These are phyloP conservation scores for Pipistrellus pipistrellus DNA, from an alignment of 2,797 vertebrate species.

Conservation along the genomic window DNA sequence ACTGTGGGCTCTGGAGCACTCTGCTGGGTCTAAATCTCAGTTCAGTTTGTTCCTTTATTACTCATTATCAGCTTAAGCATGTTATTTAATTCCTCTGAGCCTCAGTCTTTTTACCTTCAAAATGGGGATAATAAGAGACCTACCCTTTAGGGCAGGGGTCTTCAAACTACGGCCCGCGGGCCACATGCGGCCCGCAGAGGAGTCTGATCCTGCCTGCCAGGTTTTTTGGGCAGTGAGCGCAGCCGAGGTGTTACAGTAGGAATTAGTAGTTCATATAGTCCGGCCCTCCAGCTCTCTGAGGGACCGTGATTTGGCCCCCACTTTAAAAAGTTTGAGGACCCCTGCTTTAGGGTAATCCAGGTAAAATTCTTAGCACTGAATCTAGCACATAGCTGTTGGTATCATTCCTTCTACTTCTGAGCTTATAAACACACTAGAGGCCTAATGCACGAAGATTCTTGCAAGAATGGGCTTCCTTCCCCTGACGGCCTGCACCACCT, in stretches of 20 bases:
- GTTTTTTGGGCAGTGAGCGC: no score
- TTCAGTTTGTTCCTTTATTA: neutral
- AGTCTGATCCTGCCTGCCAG: no score
- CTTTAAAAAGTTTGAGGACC: no score
- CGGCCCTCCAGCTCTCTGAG: no score
- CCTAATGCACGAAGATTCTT: no score
- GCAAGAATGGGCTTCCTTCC: no score
- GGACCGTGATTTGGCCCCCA: no score
- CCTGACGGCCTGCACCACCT: no score
- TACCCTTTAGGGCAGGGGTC: neutral
- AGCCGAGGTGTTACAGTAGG: no score
- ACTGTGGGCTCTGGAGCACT: neutral
- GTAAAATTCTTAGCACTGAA: constrained; percentile 41
- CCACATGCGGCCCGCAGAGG: no score
- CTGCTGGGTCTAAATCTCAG: neutral
- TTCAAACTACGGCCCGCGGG: no score
- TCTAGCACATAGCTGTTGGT: neutral
- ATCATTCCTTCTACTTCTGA: neutral
- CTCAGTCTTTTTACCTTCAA: constrained; percentile 16
- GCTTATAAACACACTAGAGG: neutral
- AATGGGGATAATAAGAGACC: neutral
- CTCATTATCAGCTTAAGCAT: neutral
- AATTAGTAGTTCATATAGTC: no score
- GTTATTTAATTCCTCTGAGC: constrained; percentile 10
- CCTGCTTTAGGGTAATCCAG: neutral